Base-by-base conservation (phyloP, 2,113 vertebrate genomes). In the Cranoglanis bouderius region DNA sequence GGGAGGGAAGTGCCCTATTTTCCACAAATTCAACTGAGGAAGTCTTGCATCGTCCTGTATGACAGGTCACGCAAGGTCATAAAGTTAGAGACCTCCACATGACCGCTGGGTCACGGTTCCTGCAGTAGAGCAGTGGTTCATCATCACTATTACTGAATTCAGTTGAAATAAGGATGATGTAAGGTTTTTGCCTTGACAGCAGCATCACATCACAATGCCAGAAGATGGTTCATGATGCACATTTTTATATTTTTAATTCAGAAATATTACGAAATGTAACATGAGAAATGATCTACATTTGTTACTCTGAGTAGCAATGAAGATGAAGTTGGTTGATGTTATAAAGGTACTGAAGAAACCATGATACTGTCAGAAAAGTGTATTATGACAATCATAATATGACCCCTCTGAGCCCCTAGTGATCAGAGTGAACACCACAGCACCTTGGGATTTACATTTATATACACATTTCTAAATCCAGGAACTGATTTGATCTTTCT, bases 1-100 rank as follows among this genome's bases (percentile, higher is more conserved):
- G 4, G 16, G 95, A 93, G 83, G 84, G 88, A 88, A 86, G 49
- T 77, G 70, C 93, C 94, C 95, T 74, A 95, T 93, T 95, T 92
- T 89, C 90, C 91, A 94, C 95, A 94, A 95, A 95, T 80, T 88
- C 70, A 81, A 87, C 55, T 14, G 65, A 89, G 88, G 84, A 82
- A 94, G 88, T 86, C 83, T 67, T 92, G 87, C 91, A 93, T 92
- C 93, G 93, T 93, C 93, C 92, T 92, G 80, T 85, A 92, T 91
- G 93, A 90, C 65, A 82, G 94, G 94, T 95, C 93, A 93, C 1
- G 1, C 90, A 0, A 53, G 49, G 38, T 87, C 61, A 43, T n/a
- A 40, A 46, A 77, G 85, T 94, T 93, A 92, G 86, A 83, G 92
- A 95, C 95, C 95, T 94, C 90, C 90, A 80, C 85, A 26, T 88